phyloP scores from a whole-genome alignment of 2,113 vertebrate genomes.

The Pyrgilauda ruficollis region DNA sequence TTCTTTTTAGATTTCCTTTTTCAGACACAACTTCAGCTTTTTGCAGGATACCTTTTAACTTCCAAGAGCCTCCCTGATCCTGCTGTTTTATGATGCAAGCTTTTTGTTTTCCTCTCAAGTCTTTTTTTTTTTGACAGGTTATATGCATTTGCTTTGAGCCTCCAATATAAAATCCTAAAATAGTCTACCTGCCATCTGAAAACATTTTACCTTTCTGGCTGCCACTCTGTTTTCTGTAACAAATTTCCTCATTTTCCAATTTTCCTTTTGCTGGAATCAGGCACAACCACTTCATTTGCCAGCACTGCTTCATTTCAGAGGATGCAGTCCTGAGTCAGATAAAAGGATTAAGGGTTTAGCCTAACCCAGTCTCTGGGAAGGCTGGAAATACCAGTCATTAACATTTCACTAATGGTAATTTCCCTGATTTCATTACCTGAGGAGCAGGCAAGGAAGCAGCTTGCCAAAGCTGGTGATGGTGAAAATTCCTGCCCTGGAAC shows the following conservation, averaged over 20 bases:
- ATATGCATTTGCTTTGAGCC: constrained; percentile 67
- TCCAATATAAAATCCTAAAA: constrained; percentile 56
- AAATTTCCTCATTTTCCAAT: constrained; percentile 22
- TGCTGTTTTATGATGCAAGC: constrained; percentile 58
- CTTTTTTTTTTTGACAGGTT: constrained; percentile 64
- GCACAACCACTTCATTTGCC: background rate
- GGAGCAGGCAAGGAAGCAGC: background rate
- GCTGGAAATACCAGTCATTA: background rate
- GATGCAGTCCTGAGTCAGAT: background rate
- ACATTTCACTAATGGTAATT: background rate
- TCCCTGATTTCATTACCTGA: background rate
- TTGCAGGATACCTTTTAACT: constrained; percentile 64
- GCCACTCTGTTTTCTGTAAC: background rate
- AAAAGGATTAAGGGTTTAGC: background rate
- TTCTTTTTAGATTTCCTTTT: constrained; percentile 63
- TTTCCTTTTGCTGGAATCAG: background rate
- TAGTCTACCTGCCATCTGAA: constrained; percentile 59
- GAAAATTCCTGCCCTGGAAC: background rate
- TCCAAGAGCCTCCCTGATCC: constrained; percentile 64
- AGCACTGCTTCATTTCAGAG: background rate
- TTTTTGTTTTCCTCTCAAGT: constrained; percentile 64
- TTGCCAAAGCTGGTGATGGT: background rate
- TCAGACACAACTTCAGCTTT: constrained; percentile 62
- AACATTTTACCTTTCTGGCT: constrained; percentile 39
- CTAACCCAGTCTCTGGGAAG: background rate